Conservation (phyloP, 1,140 invertebrate species). For the Diabrotica undecimpunctata region DNA sequence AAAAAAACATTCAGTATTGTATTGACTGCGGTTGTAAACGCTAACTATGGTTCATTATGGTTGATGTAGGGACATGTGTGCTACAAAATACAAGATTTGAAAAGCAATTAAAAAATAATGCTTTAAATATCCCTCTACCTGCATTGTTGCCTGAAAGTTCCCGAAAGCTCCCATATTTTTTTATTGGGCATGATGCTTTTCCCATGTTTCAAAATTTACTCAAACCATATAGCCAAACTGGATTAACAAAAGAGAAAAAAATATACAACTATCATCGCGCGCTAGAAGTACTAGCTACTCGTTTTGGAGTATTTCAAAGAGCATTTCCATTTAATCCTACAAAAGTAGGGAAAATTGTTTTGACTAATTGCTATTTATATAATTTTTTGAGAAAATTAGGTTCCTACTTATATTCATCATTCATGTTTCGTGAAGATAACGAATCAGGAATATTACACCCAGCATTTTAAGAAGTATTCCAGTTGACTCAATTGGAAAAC, state of each 20-base stretch:
- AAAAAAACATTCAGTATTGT: conserved; percentile 21
- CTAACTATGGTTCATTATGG: conserved; percentile 22
- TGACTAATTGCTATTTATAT: background rate
- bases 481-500: background rate
- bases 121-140: conserved; percentile 29
- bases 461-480: background rate
- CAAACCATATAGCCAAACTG: background rate
- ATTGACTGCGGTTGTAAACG: conserved; percentile 7
- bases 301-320: background rate
- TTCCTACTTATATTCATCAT: background rate
- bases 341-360: background rate
- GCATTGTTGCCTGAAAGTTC: conserved; percentile 8
- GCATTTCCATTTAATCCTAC: background rate
- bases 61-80: too few relatives aligned
- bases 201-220: background rate
- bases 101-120: conserved; percentile 21
- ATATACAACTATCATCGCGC: background rate
- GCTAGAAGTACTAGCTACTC: background rate
- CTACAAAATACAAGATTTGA: too few relatives aligned
- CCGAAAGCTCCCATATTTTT: background rate
- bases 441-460: background rate
- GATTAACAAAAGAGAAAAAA: background rate
- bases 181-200: background rate
- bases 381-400: background rate
- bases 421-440: background rate